Percentiles rank a stretch among this genome's conserved stretches.
Conservation (phyloP, 2,113 vertebrate species). For the Siphamia tubifer region DNA sequence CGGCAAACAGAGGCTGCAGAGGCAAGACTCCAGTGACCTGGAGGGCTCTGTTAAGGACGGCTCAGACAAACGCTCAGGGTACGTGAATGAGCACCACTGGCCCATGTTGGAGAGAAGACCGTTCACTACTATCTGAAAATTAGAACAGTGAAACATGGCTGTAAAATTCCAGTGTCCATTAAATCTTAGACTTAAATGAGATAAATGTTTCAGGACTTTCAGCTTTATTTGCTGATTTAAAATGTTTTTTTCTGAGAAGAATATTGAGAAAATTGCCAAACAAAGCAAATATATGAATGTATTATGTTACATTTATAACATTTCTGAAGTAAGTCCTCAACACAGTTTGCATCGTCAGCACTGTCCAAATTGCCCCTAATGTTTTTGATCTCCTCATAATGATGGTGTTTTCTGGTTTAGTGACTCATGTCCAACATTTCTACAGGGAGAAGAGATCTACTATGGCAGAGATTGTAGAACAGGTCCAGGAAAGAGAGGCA, state of each 20-base stretch:
- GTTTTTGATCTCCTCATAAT: constrained; percentile 3
- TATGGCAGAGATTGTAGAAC: constrained; percentile 93
- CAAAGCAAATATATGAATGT: too few species aligned
- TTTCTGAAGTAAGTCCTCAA: too few species aligned
- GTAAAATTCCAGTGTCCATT: too few species aligned
- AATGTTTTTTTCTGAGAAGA: too few species aligned
- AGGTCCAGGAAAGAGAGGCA: constrained; percentile 91
- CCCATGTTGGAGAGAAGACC: too few species aligned
- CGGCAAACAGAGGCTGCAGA: constrained; percentile 80
- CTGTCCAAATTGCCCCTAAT: not conserved
- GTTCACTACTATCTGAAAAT: too few species aligned
- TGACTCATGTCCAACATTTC: constrained; percentile 24
- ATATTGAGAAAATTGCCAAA: too few species aligned
- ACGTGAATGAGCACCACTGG: constrained; percentile 32
- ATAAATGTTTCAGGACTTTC: too few species aligned
- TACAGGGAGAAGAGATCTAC: constrained; percentile 85
- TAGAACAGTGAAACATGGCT: too few species aligned
- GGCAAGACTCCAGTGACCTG: constrained; percentile 90
- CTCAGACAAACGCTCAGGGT: constrained; percentile 80
- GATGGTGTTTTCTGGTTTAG: constrained; percentile 14
- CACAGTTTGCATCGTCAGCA: constrained; percentile 10
- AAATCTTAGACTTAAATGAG: too few species aligned
- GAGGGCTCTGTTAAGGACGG: constrained; percentile 82
- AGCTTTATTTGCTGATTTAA: too few species aligned
- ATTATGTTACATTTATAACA: too few species aligned